These are phyloP conservation scores for Colostygia pectinataria DNA, from an alignment of 2,888 invertebrate species.

Conservation along the genomic window DNA sequence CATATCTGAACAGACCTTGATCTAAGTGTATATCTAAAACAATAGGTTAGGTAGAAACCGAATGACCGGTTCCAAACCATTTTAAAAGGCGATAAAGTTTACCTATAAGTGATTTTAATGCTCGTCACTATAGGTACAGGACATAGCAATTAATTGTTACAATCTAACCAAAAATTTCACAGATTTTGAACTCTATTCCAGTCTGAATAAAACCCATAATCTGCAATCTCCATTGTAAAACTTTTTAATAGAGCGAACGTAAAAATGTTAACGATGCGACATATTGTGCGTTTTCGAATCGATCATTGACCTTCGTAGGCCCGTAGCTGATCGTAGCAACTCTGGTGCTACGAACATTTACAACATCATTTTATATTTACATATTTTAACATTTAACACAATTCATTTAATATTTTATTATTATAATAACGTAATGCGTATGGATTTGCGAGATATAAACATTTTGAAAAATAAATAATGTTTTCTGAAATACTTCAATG, in stretches of 20 bases:
- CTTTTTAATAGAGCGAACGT: constrained; percentile 15
- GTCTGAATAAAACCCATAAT: neutral
- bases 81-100: too few relatives aligned
- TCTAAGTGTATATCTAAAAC: too few relatives aligned
- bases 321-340: constrained; percentile 43
- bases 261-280: constrained; percentile 19
- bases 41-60: too few relatives aligned
- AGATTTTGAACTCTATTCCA: constrained; percentile 12
- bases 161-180: neutral
- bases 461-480: neutral
- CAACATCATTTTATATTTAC: constrained; percentile 27
- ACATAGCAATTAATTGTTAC: neutral
- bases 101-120: too few relatives aligned
- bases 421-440: neutral
- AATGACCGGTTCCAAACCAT: too few relatives aligned
- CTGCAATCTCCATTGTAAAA: constrained; percentile 14
- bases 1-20: too few relatives aligned
- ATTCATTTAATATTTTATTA: neutral
- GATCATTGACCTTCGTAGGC: constrained; percentile 38
- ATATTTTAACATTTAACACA: constrained; percentile 17
- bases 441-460: neutral
- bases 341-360: constrained; percentile 37
- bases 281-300: constrained; percentile 28
- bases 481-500: too few relatives aligned
- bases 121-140: neutral